Base-by-base conservation (phyloP, 2,888 invertebrate species). In the Euplagia quadripunctaria region DNA sequence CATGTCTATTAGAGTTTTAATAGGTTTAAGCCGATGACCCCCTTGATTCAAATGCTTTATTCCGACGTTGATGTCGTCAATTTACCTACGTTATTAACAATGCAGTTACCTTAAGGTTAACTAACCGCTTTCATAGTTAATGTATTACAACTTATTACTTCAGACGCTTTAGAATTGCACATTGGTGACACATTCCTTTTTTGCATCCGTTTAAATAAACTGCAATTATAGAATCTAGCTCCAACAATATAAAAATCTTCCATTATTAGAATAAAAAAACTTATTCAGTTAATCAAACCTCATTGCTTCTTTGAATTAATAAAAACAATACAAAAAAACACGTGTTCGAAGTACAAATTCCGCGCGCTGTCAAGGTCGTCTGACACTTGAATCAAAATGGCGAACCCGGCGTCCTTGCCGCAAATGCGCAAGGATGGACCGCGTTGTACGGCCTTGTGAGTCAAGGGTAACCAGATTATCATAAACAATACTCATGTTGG, bases 361-460 rank as follows among this genome's bases (percentile, higher is more conserved):
- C 85, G 83, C 71, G 70, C 76, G 75, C 81, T 85, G 77, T 83
- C 83, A 83, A 83, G 83, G 83, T 83, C 83, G 70, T 70, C 70
- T 79, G 79, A 78, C 85, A 85, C 74, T 85, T 78, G 83, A 83
- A 85, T 73, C 83, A 83, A 83, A 77, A 85, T 83, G 83, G 85
- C 83, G 63, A 71, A 76, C 83, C 72, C 71, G 82, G 73, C 80
- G 85, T 85, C 83, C 83, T 84, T 84, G 83, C 64, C 75, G 74
- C 66, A 69, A 61, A 72, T 68, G 76, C 74, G 67, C 74, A 71
- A 72, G 67, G 77, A 77, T 70, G 72, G 8, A 46, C 71, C 41
- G 51, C 61, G 46, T 70, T 17, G 72, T 68, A 17, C 64, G 79
- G 75, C 81, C 81, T 84, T 83, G 75, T 73, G 66, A 71, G 70